Conservation (phyloP, 2,113 vertebrate species). For the Caloenas nicobarica region DNA sequence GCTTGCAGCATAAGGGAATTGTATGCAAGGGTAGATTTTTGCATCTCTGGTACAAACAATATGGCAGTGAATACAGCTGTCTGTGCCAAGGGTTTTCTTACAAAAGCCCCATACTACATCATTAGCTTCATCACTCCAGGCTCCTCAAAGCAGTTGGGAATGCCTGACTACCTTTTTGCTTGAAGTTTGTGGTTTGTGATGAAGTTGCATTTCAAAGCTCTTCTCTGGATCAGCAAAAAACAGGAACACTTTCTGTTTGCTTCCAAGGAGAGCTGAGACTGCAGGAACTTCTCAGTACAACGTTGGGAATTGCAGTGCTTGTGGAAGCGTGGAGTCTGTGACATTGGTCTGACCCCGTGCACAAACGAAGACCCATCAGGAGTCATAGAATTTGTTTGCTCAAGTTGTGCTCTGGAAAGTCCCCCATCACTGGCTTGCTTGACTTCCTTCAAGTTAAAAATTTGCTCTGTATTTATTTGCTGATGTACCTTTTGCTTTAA, state of each 20-base stretch:
- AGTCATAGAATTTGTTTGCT: not conserved
- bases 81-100: not conserved
- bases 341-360: not conserved
- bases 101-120: not conserved
- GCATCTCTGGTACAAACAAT: not conserved
- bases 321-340: fast-evolving
- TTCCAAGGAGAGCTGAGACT: not conserved
- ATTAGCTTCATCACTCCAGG: not conserved
- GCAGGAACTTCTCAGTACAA: not conserved
- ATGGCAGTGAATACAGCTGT: not conserved
- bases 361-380: not conserved
- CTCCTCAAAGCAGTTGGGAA: not conserved
- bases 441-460: not conserved
- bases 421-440: not conserved
- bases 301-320: not conserved
- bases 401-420: not conserved
- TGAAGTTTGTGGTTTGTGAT: not conserved
- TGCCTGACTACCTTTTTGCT: not conserved
- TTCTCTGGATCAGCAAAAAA: not conserved
- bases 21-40: not conserved
- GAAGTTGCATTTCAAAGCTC: not conserved
- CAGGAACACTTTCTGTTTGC: not conserved
- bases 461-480: not conserved
- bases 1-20: not conserved
- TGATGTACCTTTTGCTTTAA: not conserved